phyloP scores from a whole-genome alignment of 2,888 invertebrate species.

The Sthenelais limicola region DNA sequence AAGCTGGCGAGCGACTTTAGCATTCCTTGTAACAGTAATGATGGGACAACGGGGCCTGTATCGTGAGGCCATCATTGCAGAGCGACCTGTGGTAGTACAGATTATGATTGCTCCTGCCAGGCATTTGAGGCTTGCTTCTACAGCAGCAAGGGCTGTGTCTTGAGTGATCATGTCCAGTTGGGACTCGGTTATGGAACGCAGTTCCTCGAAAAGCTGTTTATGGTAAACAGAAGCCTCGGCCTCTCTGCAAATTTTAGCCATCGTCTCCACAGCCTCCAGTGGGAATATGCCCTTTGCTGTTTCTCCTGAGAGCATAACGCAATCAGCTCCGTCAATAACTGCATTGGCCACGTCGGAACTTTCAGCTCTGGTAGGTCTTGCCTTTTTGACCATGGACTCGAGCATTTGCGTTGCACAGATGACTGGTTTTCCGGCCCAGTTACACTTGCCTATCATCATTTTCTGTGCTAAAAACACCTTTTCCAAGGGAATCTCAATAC shows the following conservation, averaged over 20 bases:
- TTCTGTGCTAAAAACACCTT: slow-evolving; percentile 93
- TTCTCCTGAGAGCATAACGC: slow-evolving; percentile 99
- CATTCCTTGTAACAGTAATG: slow-evolving; percentile 88
- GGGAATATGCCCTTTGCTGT: slow-evolving; percentile 98
- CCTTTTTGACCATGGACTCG: slow-evolving; percentile 99
- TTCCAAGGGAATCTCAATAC: slow-evolving; percentile 98
- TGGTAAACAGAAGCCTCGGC: slow-evolving; percentile 98
- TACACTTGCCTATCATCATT: slow-evolving; percentile 96
- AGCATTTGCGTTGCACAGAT: slow-evolving; percentile 98
- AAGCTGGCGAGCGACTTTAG: slow-evolving; percentile 89
- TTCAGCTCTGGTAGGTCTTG: slow-evolving; percentile 96
- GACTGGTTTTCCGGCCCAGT: slow-evolving; percentile 93
- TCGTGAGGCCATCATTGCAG: slow-evolving; percentile 92
- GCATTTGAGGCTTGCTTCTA: slow-evolving; percentile 92
- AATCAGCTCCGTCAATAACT: slow-evolving; percentile 96
- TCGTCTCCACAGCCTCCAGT: slow-evolving; percentile 82
- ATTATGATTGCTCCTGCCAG: slow-evolving; percentile 91
- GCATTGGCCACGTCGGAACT: slow-evolving; percentile 98
- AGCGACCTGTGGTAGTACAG: slow-evolving; percentile 83
- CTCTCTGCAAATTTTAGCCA: slow-evolving; percentile 89
- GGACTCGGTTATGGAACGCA: slow-evolving; percentile 74
- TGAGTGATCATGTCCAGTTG: slow-evolving; percentile 91
- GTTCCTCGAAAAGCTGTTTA: slow-evolving; percentile 88
- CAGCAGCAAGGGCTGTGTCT: slow-evolving; percentile 93
- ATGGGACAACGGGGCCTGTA: slow-evolving; percentile 95